Evolutionary conservation across 2,113 vertebrate genomes (phyloP), one percentile per base, ranked within the genome.

Genomic region (Prunella himalayana): DNA sequence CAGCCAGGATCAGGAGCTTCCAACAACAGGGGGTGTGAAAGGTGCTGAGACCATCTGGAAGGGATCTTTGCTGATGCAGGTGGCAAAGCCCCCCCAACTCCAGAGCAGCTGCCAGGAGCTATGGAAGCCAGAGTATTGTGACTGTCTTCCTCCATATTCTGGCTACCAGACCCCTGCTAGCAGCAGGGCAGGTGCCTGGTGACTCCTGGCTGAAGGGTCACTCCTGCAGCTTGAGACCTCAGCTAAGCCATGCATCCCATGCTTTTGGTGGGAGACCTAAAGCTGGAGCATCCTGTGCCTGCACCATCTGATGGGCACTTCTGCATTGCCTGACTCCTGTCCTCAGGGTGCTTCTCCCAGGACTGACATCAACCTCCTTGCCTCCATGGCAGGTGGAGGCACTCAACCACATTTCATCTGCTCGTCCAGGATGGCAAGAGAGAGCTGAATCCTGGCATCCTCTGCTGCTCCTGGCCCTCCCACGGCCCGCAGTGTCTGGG

Each of bases 301-400:
- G 10, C 0, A 1, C 28, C 47, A 39, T 33, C 49, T 15, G 4
- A 72, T 11, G 57, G 49, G 19, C 28, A 11, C 41, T 72, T 68
- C 33, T 59, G 45, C 51, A 70, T 30, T 0, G 0, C 31, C n/a
- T 3, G 14, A 65, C 51, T 87, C 21, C n/a, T 2, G 1, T 21
- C 41, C n/a, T 61, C 0, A 0, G 27, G 22, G 22, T 49, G 21
- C 37, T 77, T 86, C 49, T 82, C 39, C 42, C 4, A 7, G n/a
- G 17, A 69, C 41, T 35, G n/a, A 61, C 45, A 60, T 15, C 33
- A 61, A 41, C 5, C 16, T 4, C 0, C 35, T 51, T 4, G 6
- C 68, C 53, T 44, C 47, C 1, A 0, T 0, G 2, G 63, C 71
- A 80, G 41, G 75, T 63, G 69, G 50, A 88, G 30, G 11, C 17